Evolutionary conservation across 2,888 invertebrate genomes (phyloP), one percentile per base, ranked within the genome.

Genomic region (Drosophila ezoana): DNA sequence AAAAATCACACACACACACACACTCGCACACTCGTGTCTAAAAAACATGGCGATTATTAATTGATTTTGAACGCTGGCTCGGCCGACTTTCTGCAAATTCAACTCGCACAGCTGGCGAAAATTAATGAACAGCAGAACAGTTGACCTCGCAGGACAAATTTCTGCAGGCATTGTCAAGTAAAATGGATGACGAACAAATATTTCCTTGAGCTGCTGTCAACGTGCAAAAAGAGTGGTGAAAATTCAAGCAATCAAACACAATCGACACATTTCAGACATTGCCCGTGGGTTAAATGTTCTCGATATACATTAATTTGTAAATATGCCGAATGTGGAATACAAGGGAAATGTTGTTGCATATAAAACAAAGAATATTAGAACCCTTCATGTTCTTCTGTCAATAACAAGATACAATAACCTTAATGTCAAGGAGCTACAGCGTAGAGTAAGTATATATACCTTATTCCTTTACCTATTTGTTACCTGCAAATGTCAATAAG

Each of bases 11-110:
- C 11, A 33, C 51, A n/a, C 4, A 53, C 5, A 51, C 43, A 37
- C 6, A 56, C 10, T n/a, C n/a, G n/a, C n/a, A 44, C 16, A 40
- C 37, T 28, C 4, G 16, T 13, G 40, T 38, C 33, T 13, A n/a
- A 28, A 43, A 60, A 38, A 51, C 66, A 20, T 41, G 20, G 13
- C 57, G 49, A 79, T 81, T 87, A 85, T 85, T 88, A 83, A 85
- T 88, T 81, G 87, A 76, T 79, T 78, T 80, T 44, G 40, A 70
- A 60, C 69, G 47, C 45, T 44, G 51, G 6, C 53, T 57, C 45
- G 65, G 43, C 44, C 48, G 57, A 61, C 64, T 37, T 41, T 18
- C 51, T 56, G 47, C 51, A 18, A 18, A 18, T 18, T 18, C 18
- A 18, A 5, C 56, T 59, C 58, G 16, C 48, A 57, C 53, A 67